Evolutionary conservation across 2,888 invertebrate species (phyloP), one percentile per base, ranked within the genome.

Genomic region (Drosophila pseudotakahashii): DNA sequence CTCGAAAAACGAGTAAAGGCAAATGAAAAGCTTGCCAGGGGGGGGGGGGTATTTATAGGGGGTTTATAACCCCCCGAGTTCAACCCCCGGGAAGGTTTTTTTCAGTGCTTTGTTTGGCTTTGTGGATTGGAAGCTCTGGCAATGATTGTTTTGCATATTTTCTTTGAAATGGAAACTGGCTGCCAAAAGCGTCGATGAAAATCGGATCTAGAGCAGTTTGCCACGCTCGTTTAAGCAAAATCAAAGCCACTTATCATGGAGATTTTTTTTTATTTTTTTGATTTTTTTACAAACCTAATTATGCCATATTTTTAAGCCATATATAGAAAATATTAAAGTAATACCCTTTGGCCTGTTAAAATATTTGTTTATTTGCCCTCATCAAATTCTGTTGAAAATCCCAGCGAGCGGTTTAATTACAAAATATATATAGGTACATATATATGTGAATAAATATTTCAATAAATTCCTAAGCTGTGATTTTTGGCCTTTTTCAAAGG

Each of bases 81-180:
- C n/a, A 4, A 30, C 26, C 48, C 34, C 41, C 23, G 45, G 54
- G 13, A 16, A 26, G 30, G 16, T 23, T 16, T 47, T 30, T 26
- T 6, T 26, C 26, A 6, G 26, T 26, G 26, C 6, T 26, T 26
- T 26, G 26, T 50, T 63, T 71, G 53, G 60, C 54, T 70, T 44
- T 41, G 71, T 36, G 63, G 45, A 72, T 71, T 70, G 66, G 47
- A 7, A 30, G 30, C 34, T 14, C 36, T 7, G 66, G 5, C 70
- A 30, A 51, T 70, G 54, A 61, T 70, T 70, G 72, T 62, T 50
- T 54, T 54, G 61, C 53, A 61, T 57, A 51, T 72, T 61, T 61
- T 9, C 36, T 19, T 19, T 42, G 57, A 41, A 63, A 34, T 13
- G 32, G 30, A 34, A 16, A 58, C 26, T 47, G 30, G n/a, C 42